Percentiles rank a stretch among this genome's conserved stretches.
Conservation (phyloP, 2,113 vertebrate genomes). For the Pollachius pollachius region DNA sequence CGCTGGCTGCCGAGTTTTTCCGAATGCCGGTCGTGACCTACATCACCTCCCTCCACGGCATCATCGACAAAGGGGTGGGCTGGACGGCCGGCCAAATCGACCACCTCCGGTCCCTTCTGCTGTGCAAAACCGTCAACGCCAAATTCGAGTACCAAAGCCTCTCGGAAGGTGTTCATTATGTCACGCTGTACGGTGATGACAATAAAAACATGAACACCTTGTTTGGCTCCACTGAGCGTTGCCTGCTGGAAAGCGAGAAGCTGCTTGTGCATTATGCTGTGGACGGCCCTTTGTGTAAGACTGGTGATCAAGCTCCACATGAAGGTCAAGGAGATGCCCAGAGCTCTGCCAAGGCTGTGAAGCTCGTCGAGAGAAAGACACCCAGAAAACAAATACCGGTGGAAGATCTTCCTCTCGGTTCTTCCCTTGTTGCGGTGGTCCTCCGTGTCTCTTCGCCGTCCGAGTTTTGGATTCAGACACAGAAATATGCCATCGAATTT, state of each 20-base stretch:
- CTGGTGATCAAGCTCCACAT: slow-evolving; percentile 3
- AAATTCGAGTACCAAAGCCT: slow-evolving; percentile 84
- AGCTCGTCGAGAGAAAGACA: slow-evolving; percentile 16
- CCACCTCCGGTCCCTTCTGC: slow-evolving; percentile 76
- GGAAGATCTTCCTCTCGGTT: slow-evolving; percentile 62
- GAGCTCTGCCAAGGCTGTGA: background rate
- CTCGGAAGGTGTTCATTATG: slow-evolving; percentile 84
- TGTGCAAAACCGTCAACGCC: slow-evolving; percentile 77
- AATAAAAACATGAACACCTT: slow-evolving; percentile 79
- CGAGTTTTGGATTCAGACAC: slow-evolving; percentile 85
- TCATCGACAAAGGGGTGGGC: slow-evolving; percentile 76
- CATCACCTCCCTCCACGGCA: slow-evolving; percentile 81
- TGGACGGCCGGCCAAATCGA: slow-evolving; percentile 78
- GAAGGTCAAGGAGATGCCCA: background rate
- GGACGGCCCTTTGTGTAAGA: slow-evolving; percentile 1
- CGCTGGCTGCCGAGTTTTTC: slow-evolving; percentile 80
- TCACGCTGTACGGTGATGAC: slow-evolving; percentile 82
- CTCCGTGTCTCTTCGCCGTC: slow-evolving; percentile 77
- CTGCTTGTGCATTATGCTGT: slow-evolving; percentile 32
- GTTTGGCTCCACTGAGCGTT: slow-evolving; percentile 73
- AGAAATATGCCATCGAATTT: slow-evolving; percentile 70
- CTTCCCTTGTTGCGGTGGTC: slow-evolving; percentile 70
- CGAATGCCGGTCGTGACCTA: slow-evolving; percentile 92
- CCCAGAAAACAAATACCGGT: slow-evolving; percentile 5
- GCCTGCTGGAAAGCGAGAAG: slow-evolving; percentile 52